Evolutionary conservation across 2,888 invertebrate species (phyloP).

Genomic region (Ennomos erosarius): DNA sequence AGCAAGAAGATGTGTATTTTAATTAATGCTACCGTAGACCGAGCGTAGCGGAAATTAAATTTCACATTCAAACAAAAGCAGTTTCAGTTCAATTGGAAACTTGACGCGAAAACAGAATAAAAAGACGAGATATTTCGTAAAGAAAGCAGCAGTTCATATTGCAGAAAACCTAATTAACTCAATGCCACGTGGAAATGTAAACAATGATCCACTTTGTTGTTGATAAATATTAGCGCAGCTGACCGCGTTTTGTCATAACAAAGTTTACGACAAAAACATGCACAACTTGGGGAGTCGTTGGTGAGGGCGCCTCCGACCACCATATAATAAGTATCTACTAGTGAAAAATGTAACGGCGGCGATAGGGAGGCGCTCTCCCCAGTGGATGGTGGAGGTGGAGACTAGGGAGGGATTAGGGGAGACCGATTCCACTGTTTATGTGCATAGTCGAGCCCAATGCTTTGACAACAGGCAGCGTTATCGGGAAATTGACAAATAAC

Average conservation of each 20-base stretch:
- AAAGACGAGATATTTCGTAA: conserved; percentile 12
- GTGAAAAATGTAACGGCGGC: conserved; percentile 70
- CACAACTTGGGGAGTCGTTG: conserved; percentile 55
- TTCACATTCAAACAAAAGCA: conserved; percentile 38
- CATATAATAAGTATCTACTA: conserved; percentile 59
- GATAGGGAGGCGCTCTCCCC: conserved; percentile 42
- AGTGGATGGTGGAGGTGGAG: conserved; percentile 7
- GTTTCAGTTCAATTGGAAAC: conserved; percentile 22
- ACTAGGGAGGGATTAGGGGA: conserved; percentile 36
- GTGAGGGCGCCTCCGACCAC: conserved; percentile 54
- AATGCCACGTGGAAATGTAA: conserved; percentile 22
- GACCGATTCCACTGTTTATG: conserved; percentile 72
- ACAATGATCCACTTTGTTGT: conserved; percentile 35
- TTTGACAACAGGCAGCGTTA: conserved; percentile 74
- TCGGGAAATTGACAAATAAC: conserved; percentile 75
- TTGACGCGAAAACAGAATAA: conserved; percentile 30
- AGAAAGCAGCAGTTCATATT: conserved; percentile 22
- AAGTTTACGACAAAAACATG: conserved; percentile 64
- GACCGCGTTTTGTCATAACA: conserved; percentile 69
- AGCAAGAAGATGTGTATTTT: conserved; percentile 44
- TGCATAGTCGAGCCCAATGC: conserved; percentile 68
- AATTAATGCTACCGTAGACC: conserved; percentile 47
- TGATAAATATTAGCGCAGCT: conserved; percentile 58
- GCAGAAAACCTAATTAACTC: conserved; percentile 17
- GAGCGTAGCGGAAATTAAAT: conserved; percentile 42